Percentiles rank a stretch among this genome's conserved stretches.
phyloP scores from a whole-genome alignment of 2,797 vertebrate species.

The Microctenopoma lineatum region DNA sequence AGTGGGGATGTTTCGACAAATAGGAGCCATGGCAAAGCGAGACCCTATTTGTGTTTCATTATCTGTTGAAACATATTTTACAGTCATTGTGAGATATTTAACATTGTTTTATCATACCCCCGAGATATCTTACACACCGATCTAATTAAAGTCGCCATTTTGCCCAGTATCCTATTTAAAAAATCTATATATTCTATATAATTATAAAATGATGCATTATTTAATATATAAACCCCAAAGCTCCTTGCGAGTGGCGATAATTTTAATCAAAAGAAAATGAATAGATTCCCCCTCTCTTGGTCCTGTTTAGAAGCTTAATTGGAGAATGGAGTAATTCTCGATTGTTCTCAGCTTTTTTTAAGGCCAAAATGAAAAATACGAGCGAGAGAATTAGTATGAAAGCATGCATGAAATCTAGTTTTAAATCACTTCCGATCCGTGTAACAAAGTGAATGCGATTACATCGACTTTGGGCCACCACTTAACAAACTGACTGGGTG shows the following conservation, averaged over 20 bases:
- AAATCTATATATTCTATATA: constrained; percentile 90
- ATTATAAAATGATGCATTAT: constrained; percentile 90
- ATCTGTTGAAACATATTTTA: constrained; percentile 87
- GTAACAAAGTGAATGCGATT: constrained; percentile 80
- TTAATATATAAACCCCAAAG: constrained; percentile 88
- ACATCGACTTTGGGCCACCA: constrained; percentile 70
- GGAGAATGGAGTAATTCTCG: constrained; percentile 75
- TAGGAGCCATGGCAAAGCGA: constrained; percentile 78
- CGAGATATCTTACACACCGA: constrained; percentile 86
- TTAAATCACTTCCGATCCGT: constrained; percentile 78
- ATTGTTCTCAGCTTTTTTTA: constrained; percentile 78
- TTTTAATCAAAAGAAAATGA: constrained; percentile 88
- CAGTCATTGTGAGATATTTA: constrained; percentile 85
- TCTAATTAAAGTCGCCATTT: constrained; percentile 87
- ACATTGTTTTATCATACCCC: constrained; percentile 87
- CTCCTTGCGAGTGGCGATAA: constrained; percentile 82
- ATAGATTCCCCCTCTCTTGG: constrained; percentile 81
- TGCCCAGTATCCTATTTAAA: constrained; percentile 85
- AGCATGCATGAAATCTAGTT: constrained; percentile 83
- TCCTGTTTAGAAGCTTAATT: constrained; percentile 85
- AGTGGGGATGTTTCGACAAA: constrained; percentile 78
- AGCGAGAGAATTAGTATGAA: constrained; percentile 79
- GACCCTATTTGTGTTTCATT: constrained; percentile 87
- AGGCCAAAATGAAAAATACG: constrained; percentile 75
- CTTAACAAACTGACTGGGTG: constrained; percentile 63